Conservation (phyloP, 2,113 vertebrate genomes). For the Tursiops truncatus region DNA sequence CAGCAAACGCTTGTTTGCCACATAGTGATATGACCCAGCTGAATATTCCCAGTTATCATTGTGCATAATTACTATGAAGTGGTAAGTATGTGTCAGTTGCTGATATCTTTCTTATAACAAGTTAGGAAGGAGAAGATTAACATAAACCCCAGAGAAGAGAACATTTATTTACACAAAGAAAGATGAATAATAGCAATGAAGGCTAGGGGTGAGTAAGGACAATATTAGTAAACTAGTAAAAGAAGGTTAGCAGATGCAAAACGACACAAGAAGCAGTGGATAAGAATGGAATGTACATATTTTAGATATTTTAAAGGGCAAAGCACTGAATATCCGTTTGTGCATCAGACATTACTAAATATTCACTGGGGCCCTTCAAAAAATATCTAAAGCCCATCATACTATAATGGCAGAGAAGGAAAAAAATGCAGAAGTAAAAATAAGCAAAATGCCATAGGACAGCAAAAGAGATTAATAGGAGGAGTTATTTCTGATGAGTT, state of each 20-base stretch:
- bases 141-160: conserved; percentile 50
- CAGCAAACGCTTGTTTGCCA: not conserved
- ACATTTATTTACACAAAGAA: conserved; percentile 51
- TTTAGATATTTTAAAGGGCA: conserved; percentile 20
- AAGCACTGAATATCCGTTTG: not conserved
- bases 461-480: not conserved
- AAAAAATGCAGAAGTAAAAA: not conserved
- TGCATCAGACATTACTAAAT: not conserved
- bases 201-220: not conserved
- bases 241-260: not conserved
- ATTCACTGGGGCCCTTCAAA: not conserved
- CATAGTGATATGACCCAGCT: not conserved
- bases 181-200: not conserved
- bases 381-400: not conserved
- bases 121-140: conserved; percentile 50
- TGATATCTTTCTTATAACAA: not conserved
- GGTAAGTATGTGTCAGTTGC: not conserved
- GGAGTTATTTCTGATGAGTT: not conserved
- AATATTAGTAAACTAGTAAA: not conserved
- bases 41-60: not conserved
- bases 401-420: not conserved
- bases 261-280: not conserved
- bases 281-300: not conserved
- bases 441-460: not conserved
- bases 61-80: not conserved